phyloP scores from a whole-genome alignment of 2,113 vertebrate species.

The Pimephales promelas region DNA sequence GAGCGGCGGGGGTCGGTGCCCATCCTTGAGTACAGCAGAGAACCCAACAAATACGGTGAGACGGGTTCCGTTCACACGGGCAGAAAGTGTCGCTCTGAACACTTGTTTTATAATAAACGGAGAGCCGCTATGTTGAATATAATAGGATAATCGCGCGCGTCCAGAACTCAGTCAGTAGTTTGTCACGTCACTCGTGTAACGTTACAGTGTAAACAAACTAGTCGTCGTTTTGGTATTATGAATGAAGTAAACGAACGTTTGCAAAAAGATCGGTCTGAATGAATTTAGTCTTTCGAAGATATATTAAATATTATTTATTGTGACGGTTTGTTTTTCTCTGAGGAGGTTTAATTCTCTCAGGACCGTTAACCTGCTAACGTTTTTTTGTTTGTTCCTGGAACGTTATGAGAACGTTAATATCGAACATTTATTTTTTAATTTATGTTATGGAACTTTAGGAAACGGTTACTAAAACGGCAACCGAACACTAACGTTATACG shows the following conservation, averaged over 20 bases:
- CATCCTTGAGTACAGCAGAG: constrained; percentile 77
- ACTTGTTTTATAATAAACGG: neutral
- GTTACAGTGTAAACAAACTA: neutral
- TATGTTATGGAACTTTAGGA: neutral
- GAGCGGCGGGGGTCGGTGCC: constrained; percentile 62
- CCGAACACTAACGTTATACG: neutral
- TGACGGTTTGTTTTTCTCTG: neutral
- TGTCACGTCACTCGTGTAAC: neutral
- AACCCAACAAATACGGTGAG: constrained; percentile 80
- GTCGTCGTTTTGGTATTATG: neutral
- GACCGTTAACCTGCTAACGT: neutral
- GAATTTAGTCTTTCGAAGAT: neutral
- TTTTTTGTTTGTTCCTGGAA: neutral
- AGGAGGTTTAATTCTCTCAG: constrained; percentile 9
- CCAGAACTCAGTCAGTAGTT: neutral
- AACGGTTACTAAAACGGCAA: neutral
- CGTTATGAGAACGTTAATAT: neutral
- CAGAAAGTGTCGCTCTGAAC: neutral
- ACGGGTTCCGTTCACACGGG: neutral
- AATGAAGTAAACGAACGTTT: neutral
- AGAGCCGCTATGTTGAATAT: neutral
- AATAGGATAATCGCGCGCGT: neutral
- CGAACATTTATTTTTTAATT: too few relatives aligned
- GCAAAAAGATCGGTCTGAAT: neutral
- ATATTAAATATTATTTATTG: neutral